Evolutionary conservation across 2,797 vertebrate genomes (phyloP), one percentile per base, ranked within the genome.

Genomic region (Lepus townsendii): DNA sequence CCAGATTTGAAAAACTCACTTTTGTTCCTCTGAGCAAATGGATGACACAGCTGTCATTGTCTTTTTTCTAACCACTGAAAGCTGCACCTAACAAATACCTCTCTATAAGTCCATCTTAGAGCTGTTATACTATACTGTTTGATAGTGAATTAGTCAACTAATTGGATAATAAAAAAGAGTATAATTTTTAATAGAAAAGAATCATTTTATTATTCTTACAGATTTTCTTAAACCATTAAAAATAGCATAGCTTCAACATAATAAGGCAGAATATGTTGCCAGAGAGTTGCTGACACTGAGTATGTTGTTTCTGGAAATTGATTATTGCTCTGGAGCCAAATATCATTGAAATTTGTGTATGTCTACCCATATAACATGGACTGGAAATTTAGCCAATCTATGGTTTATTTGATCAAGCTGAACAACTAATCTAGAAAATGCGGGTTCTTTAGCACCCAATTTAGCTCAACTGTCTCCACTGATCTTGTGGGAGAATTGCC

Each of bases 221-320:
- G 60, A 91, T 95, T 96, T 96, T 90, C 77, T 91, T 91, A 96
- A 96, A 79, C 62, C 42, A 91, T 69, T 27, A 72, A 95, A 95
- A 93, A 82, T 57, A 95, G 27, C 30, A 10, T 91, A 93, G 83
- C 22, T 87, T 22, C 52, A 88, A 22, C 30, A 69, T 30, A 88
- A 90, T 91, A 85, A 88, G 35, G 60, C 19, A 3, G 26, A 94
- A 79, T 86, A 86, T 90, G 63, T 66, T 92, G 38, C 65, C 78
- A 93, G 57, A 87, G 38, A 85, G 54, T 89, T 75, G 24, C 30
- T 87, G 52, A 95, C 88, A 47, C 35, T 89, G 42, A 76, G 73
- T 71, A 19, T 96, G 90, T 80, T 97, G 82, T 97, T 96, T 97
- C 94, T 98, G 96, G 91, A 97, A 97, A 94, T 80, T 96, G 85